These are phyloP conservation scores for Apodemus sylvaticus DNA, from an alignment of 2,113 vertebrate species.

Conservation along the genomic window DNA sequence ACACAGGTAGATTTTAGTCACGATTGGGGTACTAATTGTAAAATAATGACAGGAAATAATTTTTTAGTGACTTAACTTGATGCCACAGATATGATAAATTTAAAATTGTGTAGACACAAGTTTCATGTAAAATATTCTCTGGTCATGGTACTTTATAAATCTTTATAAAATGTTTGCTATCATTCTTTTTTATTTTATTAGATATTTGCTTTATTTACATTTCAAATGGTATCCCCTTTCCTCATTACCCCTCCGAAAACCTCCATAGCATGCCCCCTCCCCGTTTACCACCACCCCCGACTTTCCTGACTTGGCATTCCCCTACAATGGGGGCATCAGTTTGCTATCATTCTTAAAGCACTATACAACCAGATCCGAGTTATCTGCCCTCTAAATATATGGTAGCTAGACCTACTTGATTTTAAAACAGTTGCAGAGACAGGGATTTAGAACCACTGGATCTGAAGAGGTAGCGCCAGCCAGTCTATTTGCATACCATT, in stretches of 20 bases:
- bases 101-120: not conserved
- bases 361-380: not conserved
- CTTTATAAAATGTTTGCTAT: not conserved
- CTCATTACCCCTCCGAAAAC: too few relatives aligned
- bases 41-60: conserved; percentile 28
- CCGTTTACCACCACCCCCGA: too few relatives aligned
- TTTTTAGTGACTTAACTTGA: conserved; percentile 39
- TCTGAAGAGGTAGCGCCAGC: not conserved
- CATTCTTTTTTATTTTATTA: too few relatives aligned
- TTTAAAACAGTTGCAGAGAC: conserved; percentile 44
- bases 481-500: conserved; percentile 7
- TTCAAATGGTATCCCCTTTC: too few relatives aligned
- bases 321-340: too few relatives aligned
- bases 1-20: not conserved
- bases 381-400: conserved; percentile 15
- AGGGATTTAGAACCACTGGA: conserved; percentile 11
- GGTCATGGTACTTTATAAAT: not conserved
- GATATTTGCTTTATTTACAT: too few relatives aligned
- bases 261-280: too few relatives aligned
- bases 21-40: conserved; percentile 1
- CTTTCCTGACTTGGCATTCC: too few relatives aligned
- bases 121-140: conserved; percentile 32
- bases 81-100: not conserved
- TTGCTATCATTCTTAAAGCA: not conserved
- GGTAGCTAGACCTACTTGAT: not conserved